phyloP scores from a whole-genome alignment of 2,113 vertebrate species.

The Ciconia boyciana region DNA sequence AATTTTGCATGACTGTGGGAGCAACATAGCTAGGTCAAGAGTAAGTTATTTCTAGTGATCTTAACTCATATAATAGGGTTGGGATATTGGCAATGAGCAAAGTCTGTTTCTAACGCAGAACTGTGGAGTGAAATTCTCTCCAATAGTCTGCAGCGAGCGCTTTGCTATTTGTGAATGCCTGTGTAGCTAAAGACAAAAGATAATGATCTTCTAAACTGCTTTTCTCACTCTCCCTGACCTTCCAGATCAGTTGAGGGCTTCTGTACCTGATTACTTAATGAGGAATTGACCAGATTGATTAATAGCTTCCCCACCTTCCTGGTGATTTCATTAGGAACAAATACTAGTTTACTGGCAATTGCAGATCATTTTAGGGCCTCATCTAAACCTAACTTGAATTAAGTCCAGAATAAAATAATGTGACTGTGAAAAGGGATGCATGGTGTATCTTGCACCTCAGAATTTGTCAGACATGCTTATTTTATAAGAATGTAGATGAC shows the following conservation, averaged over 20 bases:
- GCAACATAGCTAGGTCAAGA: not conserved
- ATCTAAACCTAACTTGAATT: not conserved
- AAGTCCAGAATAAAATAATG: not conserved
- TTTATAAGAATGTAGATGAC: not conserved
- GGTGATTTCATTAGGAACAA: not conserved
- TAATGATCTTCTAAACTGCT: not conserved
- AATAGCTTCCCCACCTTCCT: not conserved
- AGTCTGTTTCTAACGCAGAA: not conserved
- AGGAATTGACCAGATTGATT: not conserved
- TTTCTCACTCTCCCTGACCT: not conserved
- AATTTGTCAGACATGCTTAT: not conserved
- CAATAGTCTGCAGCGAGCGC: fast-evolving
- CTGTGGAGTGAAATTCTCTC: not conserved
- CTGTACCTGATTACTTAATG: not conserved
- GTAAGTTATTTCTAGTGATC: not conserved
- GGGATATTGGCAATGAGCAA: not conserved
- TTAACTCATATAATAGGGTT: not conserved
- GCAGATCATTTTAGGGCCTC: not conserved
- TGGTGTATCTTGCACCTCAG: not conserved
- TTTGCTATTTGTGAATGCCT: not conserved
- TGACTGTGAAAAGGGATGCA: not conserved
- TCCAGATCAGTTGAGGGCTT: not conserved
- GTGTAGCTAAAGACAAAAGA: not conserved
- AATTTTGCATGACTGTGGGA: not conserved
- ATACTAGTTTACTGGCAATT: not conserved